A percentile compares a stretch with the other conserved stretches of the same genome.
phyloP scores from a whole-genome alignment of 2,797 vertebrate genomes.

The Coracias cyanogaster region DNA sequence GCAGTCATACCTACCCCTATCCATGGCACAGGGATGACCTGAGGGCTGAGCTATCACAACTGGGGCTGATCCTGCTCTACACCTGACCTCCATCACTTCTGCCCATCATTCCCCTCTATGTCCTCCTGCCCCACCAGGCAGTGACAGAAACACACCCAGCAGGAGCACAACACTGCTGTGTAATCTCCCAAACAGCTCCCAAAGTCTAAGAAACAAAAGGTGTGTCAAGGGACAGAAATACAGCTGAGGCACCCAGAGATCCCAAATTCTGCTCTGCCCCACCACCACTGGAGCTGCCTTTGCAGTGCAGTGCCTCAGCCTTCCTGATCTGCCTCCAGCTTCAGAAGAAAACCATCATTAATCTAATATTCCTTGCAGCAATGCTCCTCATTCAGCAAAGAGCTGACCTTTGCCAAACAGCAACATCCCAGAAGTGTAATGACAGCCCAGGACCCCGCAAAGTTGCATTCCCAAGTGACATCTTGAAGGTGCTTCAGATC shows the following conservation, averaged over 20 bases:
- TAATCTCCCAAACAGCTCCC: neutral
- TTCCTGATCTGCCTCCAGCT: neutral
- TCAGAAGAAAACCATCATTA: neutral
- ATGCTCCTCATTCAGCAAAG: neutral
- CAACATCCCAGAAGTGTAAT: neutral
- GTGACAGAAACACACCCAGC: neutral
- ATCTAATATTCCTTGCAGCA: neutral
- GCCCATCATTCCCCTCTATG: neutral
- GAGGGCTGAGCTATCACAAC: neutral
- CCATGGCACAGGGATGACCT: neutral
- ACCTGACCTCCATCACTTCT: neutral
- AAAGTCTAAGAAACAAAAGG: neutral
- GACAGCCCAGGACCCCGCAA: neutral
- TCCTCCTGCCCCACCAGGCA: neutral
- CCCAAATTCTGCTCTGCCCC: neutral
- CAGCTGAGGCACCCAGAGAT: neutral
- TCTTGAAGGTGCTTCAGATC: neutral
- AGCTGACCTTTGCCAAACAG: neutral
- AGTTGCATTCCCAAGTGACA: neutral
- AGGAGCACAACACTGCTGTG: fast-evolving
- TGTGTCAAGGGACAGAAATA: neutral
- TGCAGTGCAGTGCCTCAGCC: neutral
- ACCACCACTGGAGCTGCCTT: neutral
- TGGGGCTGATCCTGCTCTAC: neutral
- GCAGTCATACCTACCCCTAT: neutral